Evolutionary conservation across 1,140 invertebrate species (phyloP), one percentile per base, ranked within the genome.

Genomic region (Cotesia typhae): DNA sequence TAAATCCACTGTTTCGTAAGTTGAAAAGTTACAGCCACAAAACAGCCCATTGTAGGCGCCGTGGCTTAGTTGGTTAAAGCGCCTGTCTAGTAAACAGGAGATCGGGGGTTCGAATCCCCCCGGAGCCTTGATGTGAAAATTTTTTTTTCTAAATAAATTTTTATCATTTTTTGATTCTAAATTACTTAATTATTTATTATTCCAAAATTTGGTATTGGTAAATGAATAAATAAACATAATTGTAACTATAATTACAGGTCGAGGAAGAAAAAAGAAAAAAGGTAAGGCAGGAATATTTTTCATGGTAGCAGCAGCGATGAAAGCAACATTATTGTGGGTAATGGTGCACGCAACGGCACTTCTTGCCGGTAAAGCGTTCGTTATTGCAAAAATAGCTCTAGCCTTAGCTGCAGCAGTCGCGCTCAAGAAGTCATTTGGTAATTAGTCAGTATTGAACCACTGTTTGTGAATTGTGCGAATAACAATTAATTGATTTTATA

Each of bases 361-460:
- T 14, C 88, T 93, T 67, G 91, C 92, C 20, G 92, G 90, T 28
- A 93, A 92, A 79, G 92, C 94, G 9, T 80, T 95, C 14, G 86
- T 94, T 10, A 89, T 93, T 5, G 92, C 90, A 68, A 94, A 93
- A 84, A 91, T 94, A 77, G 94, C 94, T 10, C 82, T 95, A 2
- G 87, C 93, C 2, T 85, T 95, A 14, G 92, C 92, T 47, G 91
- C 91, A 7, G 92, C 94, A 52, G 89, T 94, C 55, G 93, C 92
- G 0, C 84, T 95, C 55, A 94, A 94, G 86, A 94, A 94, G 79
- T 84, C 94, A 20, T 89, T 92, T 70, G 85, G 87, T 81, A 72
- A 76, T n/a, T 70, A 41, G 14, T 68, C 9, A 28, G 17, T 70
- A 10, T 53, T 37, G 0, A 28, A 65, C 55, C 41, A 51, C 17